Conservation (phyloP, 2,888 invertebrate species). For the Acanthoscelides obtectus region DNA sequence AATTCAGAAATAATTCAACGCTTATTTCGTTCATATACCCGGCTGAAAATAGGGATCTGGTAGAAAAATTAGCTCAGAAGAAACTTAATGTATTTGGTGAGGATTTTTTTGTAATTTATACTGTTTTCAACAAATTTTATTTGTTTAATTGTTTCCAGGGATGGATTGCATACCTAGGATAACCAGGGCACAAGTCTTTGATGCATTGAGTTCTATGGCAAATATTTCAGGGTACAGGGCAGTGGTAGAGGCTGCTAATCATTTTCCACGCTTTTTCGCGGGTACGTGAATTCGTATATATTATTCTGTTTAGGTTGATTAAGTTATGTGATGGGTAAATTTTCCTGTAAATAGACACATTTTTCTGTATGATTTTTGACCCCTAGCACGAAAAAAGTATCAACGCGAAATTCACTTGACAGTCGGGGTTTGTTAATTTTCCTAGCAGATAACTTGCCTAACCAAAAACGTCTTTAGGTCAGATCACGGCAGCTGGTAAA, state of each 20-base stretch:
- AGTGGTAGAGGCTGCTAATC: constrained; percentile 82
- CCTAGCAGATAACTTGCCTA: neutral
- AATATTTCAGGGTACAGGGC: constrained; percentile 86
- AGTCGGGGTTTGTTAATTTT: neutral
- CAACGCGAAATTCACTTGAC: too few relatives aligned
- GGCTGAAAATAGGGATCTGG: constrained; percentile 70
- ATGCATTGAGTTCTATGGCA: constrained; percentile 87
- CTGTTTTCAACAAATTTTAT: neutral
- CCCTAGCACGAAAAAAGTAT: too few relatives aligned
- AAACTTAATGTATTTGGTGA: constrained; percentile 78
- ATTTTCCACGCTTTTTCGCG: constrained; percentile 87
- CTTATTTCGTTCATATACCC: constrained; percentile 83
- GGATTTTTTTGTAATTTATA: constrained; percentile 18
- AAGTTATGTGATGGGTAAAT: too few relatives aligned
- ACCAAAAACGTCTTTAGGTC: constrained; percentile 53
- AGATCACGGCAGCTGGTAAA: constrained; percentile 86
- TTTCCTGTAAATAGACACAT: constrained; percentile 1
- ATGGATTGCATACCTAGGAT: constrained; percentile 90
- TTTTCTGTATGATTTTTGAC: too few relatives aligned
- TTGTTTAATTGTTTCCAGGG: constrained; percentile 45
- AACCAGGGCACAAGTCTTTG: constrained; percentile 84
- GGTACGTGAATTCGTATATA: too few relatives aligned
- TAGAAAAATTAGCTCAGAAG: constrained; percentile 64
- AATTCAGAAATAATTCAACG: constrained; percentile 63
- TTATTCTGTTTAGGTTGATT: too few relatives aligned